These are phyloP conservation scores for Prosapia bicincta DNA, from an alignment of 2,888 invertebrate species.

Conservation along the genomic window DNA sequence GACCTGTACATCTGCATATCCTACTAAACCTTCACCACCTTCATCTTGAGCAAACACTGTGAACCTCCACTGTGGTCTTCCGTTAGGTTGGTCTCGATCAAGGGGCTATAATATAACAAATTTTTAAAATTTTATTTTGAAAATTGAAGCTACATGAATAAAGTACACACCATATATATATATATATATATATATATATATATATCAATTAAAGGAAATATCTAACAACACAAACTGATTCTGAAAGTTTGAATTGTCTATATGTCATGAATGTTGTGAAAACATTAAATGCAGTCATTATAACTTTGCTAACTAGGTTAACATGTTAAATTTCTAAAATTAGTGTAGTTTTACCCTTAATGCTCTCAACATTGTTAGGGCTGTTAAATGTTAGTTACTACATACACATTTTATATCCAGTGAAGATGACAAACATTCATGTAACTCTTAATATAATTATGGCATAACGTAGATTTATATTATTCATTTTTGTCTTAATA, in stretches of 20 bases:
- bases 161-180: no score
- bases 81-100: constrained; percentile 95
- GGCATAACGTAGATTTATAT: no score
- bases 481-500: no score
- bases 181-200: no score
- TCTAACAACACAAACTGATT: not conserved
- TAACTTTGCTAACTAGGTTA: not conserved
- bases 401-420: no score
- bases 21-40: constrained; percentile 91
- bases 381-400: no score
- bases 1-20: constrained; percentile 96
- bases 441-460: no score
- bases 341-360: not conserved
- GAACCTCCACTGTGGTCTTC: constrained; percentile 93
- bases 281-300: not conserved
- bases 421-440: no score
- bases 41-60: constrained; percentile 96
- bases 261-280: not conserved
- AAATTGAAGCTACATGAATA: not conserved
- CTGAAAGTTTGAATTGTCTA: not conserved
- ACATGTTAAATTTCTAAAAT: not conserved
- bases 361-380: not conserved
- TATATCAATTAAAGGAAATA: not conserved
- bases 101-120: constrained; percentile 60
- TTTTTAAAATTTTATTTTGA: not conserved